Evolutionary conservation across 2,888 invertebrate genomes (phyloP).

Genomic region (Psylliodes chrysocephalus): DNA sequence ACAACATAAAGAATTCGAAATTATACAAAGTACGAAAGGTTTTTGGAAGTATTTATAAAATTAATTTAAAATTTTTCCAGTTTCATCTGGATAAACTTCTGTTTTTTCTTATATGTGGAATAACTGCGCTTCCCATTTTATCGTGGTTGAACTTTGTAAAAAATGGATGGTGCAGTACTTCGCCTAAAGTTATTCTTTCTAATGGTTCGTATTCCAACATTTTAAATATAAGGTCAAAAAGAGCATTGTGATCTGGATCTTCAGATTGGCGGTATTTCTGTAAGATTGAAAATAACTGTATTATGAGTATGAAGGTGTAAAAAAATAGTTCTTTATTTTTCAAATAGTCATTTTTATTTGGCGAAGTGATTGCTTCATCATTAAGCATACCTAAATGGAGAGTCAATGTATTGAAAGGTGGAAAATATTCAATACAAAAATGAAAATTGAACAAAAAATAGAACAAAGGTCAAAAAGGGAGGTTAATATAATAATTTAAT

Average conservation of each 20-base stretch:
- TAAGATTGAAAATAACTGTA: conserved; percentile 51
- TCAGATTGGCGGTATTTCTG: conserved; percentile 91
- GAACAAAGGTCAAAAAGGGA: too few species aligned
- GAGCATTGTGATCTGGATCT: conserved; percentile 88
- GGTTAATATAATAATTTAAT: too few species aligned
- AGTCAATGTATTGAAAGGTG: too few species aligned
- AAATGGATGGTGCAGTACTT: conserved; percentile 92
- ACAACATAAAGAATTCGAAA: too few species aligned
- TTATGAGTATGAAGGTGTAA: too few species aligned
- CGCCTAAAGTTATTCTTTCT: conserved; percentile 86
- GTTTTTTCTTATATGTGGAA: conserved; percentile 69
- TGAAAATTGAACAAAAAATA: too few species aligned
- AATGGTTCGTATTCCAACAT: conserved; percentile 98
- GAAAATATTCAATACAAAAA: too few species aligned
- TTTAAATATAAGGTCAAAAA: conserved; percentile 93
- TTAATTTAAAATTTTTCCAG: conserved; percentile 16
- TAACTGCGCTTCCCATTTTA: conserved; percentile 72
- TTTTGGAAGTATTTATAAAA: conserved; percentile 10
- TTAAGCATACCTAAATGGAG: too few species aligned
- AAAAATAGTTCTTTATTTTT: too few species aligned
- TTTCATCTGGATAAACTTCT: conserved; percentile 70
- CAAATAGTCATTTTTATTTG: too few species aligned
- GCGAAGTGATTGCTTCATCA: too few species aligned
- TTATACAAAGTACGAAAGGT: neutral
- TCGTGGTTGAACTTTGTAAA: conserved; percentile 86